These are phyloP conservation scores for Dolichomitus sp. DNA, from an alignment of 2,888 invertebrate species.

Conservation along the genomic window DNA sequence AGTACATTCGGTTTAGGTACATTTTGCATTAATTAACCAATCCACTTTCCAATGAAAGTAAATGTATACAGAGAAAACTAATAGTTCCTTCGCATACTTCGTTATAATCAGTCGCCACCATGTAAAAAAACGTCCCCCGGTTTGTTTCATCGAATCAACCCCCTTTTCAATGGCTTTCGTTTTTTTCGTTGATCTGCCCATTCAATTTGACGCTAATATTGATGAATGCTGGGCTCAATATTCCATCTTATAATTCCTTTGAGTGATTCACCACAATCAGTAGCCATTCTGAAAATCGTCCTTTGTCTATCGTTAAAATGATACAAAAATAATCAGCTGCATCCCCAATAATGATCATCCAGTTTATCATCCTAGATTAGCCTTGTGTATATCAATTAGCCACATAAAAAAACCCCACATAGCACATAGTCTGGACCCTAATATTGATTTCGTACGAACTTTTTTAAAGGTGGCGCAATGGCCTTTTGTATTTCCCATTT, in stretches of 20 bases:
- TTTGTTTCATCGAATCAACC: conserved; percentile 47
- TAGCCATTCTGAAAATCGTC: neutral
- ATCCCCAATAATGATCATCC: neutral
- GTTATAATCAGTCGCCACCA: neutral
- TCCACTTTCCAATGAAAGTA: no score
- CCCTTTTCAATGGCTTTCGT: conserved; percentile 49
- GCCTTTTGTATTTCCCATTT: no score
- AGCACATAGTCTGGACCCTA: no score
- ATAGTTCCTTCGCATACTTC: neutral
- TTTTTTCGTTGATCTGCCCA: conserved; percentile 13
- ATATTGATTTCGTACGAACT: no score
- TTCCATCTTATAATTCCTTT: neutral
- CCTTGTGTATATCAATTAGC: neutral
- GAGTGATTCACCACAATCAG: neutral
- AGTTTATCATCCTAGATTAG: neutral
- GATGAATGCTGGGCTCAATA: neutral
- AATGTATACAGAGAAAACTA: neutral
- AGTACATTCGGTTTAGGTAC: no score
- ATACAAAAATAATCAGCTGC: neutral
- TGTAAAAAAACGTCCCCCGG: neutral
- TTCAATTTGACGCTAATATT: neutral
- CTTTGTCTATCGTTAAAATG: no score
- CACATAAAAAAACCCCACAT: no score
- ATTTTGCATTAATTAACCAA: no score
- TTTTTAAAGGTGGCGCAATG: no score